Evolutionary conservation across 2,113 vertebrate species (phyloP).

Genomic region (Ptilonorhynchus violaceus): DNA sequence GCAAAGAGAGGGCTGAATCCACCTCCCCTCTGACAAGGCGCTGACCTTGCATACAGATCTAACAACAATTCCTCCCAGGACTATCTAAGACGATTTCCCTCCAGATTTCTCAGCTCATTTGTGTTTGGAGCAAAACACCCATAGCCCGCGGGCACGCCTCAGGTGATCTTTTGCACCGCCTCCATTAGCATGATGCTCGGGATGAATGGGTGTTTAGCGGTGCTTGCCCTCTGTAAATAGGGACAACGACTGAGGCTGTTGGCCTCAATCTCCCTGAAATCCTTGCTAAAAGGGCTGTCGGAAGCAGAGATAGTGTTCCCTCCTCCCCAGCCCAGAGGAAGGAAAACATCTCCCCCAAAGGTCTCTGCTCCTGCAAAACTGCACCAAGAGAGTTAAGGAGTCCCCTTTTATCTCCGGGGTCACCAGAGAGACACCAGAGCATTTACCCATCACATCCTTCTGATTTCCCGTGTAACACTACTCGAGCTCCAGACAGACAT

Average conservation of each 20-base stretch:
- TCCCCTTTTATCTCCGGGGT: neutral
- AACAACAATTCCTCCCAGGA: neutral
- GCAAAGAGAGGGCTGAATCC: neutral
- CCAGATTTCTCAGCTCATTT: neutral
- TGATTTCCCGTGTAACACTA: fast-evolving
- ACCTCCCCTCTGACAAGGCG: neutral
- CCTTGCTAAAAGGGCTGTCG: neutral
- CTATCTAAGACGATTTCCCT: neutral
- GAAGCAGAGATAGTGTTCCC: neutral
- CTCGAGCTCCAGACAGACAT: neutral
- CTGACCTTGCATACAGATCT: neutral
- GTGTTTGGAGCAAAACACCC: neutral
- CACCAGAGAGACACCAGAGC: neutral
- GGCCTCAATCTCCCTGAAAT: neutral
- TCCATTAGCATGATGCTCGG: neutral
- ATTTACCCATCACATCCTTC: neutral
- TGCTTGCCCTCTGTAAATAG: neutral
- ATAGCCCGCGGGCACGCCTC: neutral
- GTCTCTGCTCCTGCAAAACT: neutral
- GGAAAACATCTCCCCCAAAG: neutral
- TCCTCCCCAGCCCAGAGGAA: neutral
- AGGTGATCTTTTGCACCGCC: neutral
- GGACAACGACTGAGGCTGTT: neutral
- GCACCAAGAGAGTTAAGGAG: neutral
- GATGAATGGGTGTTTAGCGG: neutral